Conservation (phyloP, 2,888 invertebrate genomes). For the Eupsilia transversa region DNA sequence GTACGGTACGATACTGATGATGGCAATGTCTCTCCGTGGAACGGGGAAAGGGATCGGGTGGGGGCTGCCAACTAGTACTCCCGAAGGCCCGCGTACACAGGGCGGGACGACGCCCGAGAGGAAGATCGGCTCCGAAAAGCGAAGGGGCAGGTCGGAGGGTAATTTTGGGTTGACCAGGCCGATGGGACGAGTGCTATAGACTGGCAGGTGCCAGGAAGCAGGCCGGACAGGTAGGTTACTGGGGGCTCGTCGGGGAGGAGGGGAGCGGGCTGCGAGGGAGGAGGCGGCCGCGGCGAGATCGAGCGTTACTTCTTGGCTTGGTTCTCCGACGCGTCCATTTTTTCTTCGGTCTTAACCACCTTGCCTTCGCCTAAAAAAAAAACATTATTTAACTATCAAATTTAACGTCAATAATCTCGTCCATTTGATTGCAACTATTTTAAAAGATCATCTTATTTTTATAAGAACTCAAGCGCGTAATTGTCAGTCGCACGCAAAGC, state of each 20-base stretch:
- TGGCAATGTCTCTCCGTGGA: too few species aligned
- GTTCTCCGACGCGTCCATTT: constrained; percentile 84
- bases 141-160: neutral
- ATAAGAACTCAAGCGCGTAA: neutral
- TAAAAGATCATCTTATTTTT: neutral
- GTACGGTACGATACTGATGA: too few species aligned
- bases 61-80: neutral
- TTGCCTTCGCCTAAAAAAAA: constrained; percentile 85
- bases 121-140: neutral
- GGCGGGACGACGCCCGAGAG: too few species aligned
- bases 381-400: neutral
- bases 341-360: constrained; percentile 88
- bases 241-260: neutral
- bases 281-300: neutral
- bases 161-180: too few species aligned
- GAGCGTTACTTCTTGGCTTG: constrained; percentile 79
- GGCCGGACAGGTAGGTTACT: neutral
- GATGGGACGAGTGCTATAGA: too few species aligned
- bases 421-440: neutral
- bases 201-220: neutral
- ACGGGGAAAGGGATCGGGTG: neutral
- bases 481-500: neutral
- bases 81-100: neutral
- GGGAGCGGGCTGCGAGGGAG: constrained; percentile 10
- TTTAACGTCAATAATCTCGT: neutral